Evolutionary conservation across 2,888 invertebrate genomes (phyloP), one percentile per base, ranked within the genome.

Genomic region (Lapara coniferarum): DNA sequence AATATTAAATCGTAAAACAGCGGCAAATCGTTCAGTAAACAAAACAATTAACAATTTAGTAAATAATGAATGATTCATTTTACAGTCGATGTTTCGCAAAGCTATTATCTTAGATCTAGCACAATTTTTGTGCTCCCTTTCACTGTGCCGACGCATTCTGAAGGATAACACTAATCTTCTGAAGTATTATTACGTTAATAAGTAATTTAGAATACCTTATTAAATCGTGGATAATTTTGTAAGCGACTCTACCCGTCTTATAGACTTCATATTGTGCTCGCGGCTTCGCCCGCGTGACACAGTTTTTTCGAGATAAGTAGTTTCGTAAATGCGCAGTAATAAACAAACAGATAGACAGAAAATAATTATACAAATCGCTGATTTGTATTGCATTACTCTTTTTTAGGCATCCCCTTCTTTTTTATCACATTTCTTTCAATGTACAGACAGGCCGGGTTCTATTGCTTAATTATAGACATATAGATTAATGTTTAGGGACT

Each of bases 51-150:
- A 16, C 7, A 44, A 16, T 16, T 7, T 53, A 53, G 53, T 53
- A n/a, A 53, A 16, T 14, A 59, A 59, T 59, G n/a, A n/a, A 46
- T 46, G 59, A 59, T 59, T 59, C 59, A 46, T 46, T 59, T 44
- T 53, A 53, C 10, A 46, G 12, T 8, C 16, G 16, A 46, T 12
- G 55, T 67, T 67, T 67, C 55, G 67, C 55, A 67, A 67, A 53
- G 12, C 55, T 44, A 67, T 67, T 67, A 67, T 67, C 67, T 67
- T 55, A 56, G 37, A 67, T 67, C 67, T 67, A 37, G 59, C 59
- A 59, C 59, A 37, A 55, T 67, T 67, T 67, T 55, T 53, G 67
- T 56, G 37, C 16, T 53, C 53, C 66, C 67, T 55, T 67, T 67
- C 67, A 67, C 67, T 55, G 44, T 51, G 37, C 16, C 25, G 10